phyloP scores from a whole-genome alignment of 23 tunicate species.

The Trididemnum miniatum region DNA sequence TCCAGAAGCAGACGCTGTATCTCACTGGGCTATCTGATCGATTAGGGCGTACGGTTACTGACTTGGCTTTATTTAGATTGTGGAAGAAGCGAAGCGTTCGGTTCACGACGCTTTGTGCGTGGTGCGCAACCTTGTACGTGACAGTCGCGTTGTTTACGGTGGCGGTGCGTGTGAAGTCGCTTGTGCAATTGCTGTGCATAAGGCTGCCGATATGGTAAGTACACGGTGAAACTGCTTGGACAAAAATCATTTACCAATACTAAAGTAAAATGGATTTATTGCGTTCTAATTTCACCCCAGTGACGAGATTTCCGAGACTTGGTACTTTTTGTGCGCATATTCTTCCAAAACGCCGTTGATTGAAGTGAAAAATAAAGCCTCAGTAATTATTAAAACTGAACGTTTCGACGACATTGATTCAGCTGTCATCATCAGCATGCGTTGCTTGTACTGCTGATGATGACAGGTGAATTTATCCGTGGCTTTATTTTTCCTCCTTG shows the following conservation, averaged over 20 bases:
- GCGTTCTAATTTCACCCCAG: too few relatives aligned
- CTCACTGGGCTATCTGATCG: neutral
- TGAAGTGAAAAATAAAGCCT: too few relatives aligned
- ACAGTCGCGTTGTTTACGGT: constrained; percentile 96
- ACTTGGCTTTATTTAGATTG: constrained; percentile 42
- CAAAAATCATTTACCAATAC: too few relatives aligned
- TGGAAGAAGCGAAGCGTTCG: constrained; percentile 96
- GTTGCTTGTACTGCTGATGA: too few relatives aligned
- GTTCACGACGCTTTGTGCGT: constrained; percentile 99
- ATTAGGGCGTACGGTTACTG: neutral
- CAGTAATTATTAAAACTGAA: too few relatives aligned
- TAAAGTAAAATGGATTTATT: too few relatives aligned
- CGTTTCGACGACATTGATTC: too few relatives aligned
- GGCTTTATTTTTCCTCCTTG: too few relatives aligned
- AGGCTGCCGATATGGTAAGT: constrained; percentile 92
- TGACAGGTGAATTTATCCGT: too few relatives aligned
- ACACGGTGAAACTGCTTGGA: too few relatives aligned
- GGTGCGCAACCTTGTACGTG: constrained; percentile 90
- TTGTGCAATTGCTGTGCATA: constrained; percentile 87
- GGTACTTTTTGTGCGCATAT: neutral
- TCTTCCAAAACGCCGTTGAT: neutral
- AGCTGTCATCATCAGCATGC: too few relatives aligned
- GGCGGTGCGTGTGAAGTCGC: constrained; percentile 99
- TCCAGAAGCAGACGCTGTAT: neutral
- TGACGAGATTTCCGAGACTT: too few relatives aligned